phyloP scores from a whole-genome alignment of 1,140 invertebrate species.

The Drosophila nannoptera region DNA sequence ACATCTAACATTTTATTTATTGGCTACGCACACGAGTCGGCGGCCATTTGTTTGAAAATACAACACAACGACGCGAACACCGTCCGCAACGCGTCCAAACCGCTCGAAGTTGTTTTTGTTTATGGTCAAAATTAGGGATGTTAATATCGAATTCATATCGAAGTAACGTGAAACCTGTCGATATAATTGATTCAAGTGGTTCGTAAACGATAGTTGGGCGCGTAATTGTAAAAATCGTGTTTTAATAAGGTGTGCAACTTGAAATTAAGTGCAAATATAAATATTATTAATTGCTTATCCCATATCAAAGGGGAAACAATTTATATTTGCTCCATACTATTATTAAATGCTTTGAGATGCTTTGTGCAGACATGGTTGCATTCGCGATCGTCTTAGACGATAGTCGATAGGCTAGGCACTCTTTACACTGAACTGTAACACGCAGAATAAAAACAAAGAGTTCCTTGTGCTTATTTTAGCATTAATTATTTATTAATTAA shows the following conservation, averaged over 20 bases:
- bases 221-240: too few relatives aligned
- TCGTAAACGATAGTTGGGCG: neutral
- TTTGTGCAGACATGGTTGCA: too few relatives aligned
- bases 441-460: constrained; percentile 18
- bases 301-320: too few relatives aligned
- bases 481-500: neutral
- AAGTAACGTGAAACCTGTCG: neutral
- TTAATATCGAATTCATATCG: neutral
- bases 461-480: neutral
- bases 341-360: neutral
- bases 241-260: neutral
- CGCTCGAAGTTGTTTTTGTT: constrained; percentile 46
- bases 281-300: neutral
- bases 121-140: constrained; percentile 40
- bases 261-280: too few relatives aligned
- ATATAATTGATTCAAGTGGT: neutral
- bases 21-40: constrained; percentile 29
- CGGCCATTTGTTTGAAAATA: constrained; percentile 56
- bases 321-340: neutral
- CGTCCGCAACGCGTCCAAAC: constrained; percentile 32
- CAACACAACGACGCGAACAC: constrained; percentile 30
- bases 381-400: neutral
- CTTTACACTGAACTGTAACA: constrained; percentile 29
- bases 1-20: constrained; percentile 30
- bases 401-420: neutral